Evolutionary conservation across 2,797 vertebrate genomes (phyloP), one percentile per base, ranked within the genome.

Genomic region (Heliangelus exortis): DNA sequence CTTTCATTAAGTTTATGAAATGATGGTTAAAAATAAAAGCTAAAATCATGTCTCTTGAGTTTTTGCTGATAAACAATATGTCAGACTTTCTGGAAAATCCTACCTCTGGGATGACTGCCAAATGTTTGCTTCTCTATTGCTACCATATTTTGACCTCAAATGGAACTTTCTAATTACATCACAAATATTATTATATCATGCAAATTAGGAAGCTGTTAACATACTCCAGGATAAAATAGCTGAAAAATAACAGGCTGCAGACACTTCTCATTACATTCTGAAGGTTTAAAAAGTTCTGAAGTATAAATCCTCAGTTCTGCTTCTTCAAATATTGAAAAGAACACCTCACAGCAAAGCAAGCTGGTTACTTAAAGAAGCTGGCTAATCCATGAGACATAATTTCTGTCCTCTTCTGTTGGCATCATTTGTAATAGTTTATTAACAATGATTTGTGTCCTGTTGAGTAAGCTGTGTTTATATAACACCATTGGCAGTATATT

Each of bases 61-160:
- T 95, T 86, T 82, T 77, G 68, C 47, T 55, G 81, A 95, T 93
- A 86, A 95, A 93, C 96, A 95, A 69, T 65, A 68, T 31, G 75
- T 73, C 90, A 79, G 82, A 77, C n/a, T 92, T 90, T 91, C 87
- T 95, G 79, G 85, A 92, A 95, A 97, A 82, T n/a, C 51, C 61
- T 95, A 85, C 87, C 33, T 69, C 85, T 95, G 84, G 95, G 88
- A 96, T 87, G 87, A 65, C 63, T 72, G 94, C 96, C 96, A 97
- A 95, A 45, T 74, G 73, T 88, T 85, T 96, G 88, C 94, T 96
- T 94, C 94, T 96, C 85, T 95, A 87, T 94, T 96, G 96, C 95
- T 97, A 93, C 87, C 90, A 95, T 92, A 94, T 95, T 96, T 96
- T 96, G 92, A 97, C 94, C 96, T 97, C 84, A 86, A 93, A 53